Evolutionary conservation across 2,113 vertebrate species (phyloP).

Genomic region (Octodon degus): DNA sequence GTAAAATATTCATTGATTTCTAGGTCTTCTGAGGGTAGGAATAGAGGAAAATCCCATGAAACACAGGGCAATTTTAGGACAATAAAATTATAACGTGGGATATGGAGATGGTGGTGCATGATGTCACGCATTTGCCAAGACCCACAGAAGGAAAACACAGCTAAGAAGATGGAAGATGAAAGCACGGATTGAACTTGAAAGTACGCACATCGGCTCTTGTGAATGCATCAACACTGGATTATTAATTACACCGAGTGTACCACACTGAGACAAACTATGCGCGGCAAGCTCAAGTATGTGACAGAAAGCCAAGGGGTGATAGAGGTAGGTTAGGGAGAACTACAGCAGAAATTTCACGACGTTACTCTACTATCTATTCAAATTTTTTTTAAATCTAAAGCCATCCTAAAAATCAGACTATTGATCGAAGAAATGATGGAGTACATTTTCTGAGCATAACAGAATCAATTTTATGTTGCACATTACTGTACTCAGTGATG

Average conservation of each 20-base stretch:
- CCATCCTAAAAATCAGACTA: not conserved
- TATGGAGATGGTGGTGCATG: not conserved
- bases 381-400: not conserved
- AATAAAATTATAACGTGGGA: not conserved
- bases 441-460: not conserved
- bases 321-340: fast-evolving
- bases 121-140: not conserved
- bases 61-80: not conserved
- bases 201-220: not conserved
- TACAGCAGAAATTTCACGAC: not conserved
- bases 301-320: not conserved
- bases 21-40: not conserved
- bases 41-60: not conserved
- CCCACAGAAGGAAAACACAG: not conserved
- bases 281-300: not conserved
- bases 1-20: not conserved
- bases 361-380: not conserved
- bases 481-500: no score
- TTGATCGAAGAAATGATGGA: not conserved
- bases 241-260: not conserved
- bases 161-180: no score
- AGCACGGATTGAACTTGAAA: not conserved
- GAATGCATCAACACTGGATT: not conserved
- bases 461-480: not conserved
- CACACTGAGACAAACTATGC: not conserved